These are phyloP conservation scores for Dasypogon diadema DNA, from an alignment of 2,888 invertebrate species.

Conservation along the genomic window DNA sequence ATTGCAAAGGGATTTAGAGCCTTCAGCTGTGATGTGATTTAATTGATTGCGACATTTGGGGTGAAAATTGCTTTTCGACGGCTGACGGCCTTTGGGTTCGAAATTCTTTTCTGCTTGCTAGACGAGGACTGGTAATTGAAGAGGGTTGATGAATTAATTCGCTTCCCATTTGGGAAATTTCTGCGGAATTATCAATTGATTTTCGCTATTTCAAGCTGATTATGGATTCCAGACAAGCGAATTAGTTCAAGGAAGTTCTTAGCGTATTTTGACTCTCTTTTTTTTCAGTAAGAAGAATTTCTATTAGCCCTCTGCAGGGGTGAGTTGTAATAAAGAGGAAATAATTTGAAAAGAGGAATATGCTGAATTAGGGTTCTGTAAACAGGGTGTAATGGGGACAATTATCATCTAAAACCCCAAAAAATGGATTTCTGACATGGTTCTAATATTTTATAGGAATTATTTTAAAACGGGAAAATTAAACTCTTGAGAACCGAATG, in stretches of 20 bases:
- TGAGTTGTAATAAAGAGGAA: no score
- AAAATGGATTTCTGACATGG: no score
- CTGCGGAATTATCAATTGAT: conserved; percentile 31
- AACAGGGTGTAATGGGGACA: no score
- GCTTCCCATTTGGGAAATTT: conserved; percentile 33
- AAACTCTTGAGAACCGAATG: no score
- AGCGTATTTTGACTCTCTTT: background rate
- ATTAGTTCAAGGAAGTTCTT: background rate
- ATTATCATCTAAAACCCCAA: no score
- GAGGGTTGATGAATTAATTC: conserved; percentile 42
- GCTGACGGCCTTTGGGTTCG: conserved; percentile 6
- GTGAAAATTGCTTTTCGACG: conserved; percentile 45
- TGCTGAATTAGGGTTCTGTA: no score
- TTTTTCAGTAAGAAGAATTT: no score
- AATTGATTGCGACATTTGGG: conserved; percentile 46
- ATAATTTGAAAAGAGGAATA: background rate
- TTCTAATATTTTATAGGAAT: no score
- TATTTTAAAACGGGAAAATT: no score
- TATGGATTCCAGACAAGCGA: background rate
- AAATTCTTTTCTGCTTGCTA: background rate
- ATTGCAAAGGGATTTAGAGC: background rate
- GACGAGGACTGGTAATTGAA: conserved; percentile 23
- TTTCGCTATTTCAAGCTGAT: background rate
- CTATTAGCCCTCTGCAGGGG: no score
- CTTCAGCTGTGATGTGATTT: conserved; percentile 25